phyloP scores from a whole-genome alignment of 1,140 invertebrate genomes.

The Vollenhovia emeryi region DNA sequence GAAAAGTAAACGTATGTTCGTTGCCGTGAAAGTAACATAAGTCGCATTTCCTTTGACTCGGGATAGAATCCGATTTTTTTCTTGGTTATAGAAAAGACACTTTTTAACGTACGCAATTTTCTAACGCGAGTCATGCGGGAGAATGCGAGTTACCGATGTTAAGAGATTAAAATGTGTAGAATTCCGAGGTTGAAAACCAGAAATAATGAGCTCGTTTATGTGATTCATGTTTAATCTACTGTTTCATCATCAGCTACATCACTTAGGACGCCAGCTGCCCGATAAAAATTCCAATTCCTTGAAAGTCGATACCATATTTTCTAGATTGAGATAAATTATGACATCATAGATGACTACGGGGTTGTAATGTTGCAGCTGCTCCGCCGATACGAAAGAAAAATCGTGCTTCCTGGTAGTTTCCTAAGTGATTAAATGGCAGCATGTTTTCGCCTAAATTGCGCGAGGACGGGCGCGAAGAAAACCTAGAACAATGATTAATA shows the following conservation, averaged over 20 bases:
- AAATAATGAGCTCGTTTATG: slow-evolving; percentile 38
- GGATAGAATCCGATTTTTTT: not conserved
- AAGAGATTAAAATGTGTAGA: slow-evolving; percentile 9
- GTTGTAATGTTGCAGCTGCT: slow-evolving; percentile 52
- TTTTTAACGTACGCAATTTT: not conserved
- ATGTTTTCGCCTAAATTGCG: slow-evolving; percentile 40
- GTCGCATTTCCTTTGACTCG: not conserved
- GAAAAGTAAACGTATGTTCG: not conserved
- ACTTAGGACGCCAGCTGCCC: slow-evolving; percentile 40
- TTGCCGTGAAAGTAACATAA: not conserved
- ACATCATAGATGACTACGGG: slow-evolving; percentile 44
- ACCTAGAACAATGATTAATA: slow-evolving; percentile 28
- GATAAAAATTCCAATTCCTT: slow-evolving; percentile 47
- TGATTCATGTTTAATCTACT: slow-evolving; percentile 51
- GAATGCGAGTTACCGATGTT: not conserved
- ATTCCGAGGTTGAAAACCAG: not conserved
- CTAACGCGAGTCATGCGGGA: not conserved
- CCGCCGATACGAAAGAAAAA: slow-evolving; percentile 43
- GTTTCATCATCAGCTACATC: slow-evolving; percentile 44
- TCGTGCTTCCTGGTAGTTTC: slow-evolving; percentile 22
- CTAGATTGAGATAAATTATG: slow-evolving; percentile 59
- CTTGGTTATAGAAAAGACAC: not conserved
- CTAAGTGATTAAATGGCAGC: slow-evolving; percentile 50
- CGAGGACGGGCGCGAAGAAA: not conserved
- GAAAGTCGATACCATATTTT: slow-evolving; percentile 49